phyloP scores from a whole-genome alignment of 2,888 invertebrate genomes.

The Eupithecia exiguata region DNA sequence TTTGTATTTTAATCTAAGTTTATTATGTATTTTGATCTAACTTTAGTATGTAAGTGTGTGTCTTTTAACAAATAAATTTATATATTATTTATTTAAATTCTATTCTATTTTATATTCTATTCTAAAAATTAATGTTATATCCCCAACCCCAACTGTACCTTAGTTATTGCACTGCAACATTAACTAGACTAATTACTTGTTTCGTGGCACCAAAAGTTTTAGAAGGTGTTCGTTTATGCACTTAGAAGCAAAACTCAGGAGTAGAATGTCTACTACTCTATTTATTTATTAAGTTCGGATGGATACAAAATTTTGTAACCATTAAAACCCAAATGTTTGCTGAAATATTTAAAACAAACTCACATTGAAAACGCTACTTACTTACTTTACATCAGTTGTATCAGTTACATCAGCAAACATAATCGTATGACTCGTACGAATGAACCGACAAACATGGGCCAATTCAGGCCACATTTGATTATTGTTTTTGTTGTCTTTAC shows the following conservation, averaged over 20 bases:
- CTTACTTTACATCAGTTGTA: slow-evolving; percentile 48
- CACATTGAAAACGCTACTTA: background rate
- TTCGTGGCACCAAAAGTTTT: background rate
- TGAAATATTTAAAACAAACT: background rate
- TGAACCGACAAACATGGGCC: slow-evolving; percentile 46
- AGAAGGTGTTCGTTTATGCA: background rate
- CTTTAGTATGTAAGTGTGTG: no score
- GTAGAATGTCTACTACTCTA: background rate
- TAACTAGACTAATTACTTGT: background rate
- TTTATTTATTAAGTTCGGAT: background rate
- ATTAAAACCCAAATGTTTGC: background rate
- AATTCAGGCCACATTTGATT: slow-evolving; percentile 9
- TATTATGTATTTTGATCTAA: no score
- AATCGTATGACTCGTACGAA: slow-evolving; percentile 60
- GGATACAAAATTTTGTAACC: background rate
- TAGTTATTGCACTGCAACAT: background rate
- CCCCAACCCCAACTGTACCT: no score
- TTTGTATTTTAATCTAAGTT: no score
- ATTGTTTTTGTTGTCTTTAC: background rate
- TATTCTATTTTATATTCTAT: no score
- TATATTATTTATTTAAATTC: no score
- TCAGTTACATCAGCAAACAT: slow-evolving; percentile 44
- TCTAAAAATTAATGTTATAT: no score
- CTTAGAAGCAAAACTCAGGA: background rate
- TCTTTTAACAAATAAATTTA: no score